Evolutionary conservation across 2,888 invertebrate species (phyloP).

Genomic region (Heliconius charithonia): DNA sequence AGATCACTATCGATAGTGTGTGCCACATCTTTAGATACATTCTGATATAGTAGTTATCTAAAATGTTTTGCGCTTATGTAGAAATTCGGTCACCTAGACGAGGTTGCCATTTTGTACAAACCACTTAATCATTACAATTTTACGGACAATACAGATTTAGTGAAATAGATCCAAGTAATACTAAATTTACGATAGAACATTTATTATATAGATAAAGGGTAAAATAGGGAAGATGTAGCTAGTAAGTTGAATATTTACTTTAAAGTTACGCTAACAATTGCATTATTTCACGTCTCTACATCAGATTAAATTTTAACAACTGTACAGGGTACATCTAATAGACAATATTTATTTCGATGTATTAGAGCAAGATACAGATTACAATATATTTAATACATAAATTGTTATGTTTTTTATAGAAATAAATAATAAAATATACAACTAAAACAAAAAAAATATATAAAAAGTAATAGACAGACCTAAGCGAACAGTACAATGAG

Average conservation of each 20-base stretch:
- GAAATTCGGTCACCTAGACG: constrained; percentile 83
- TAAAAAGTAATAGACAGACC: constrained; percentile 76
- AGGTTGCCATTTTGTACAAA: constrained; percentile 81
- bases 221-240: constrained; percentile 71
- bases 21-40: constrained; percentile 37
- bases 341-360: constrained; percentile 67
- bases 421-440: constrained; percentile 84
- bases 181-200: constrained; percentile 81
- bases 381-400: constrained; percentile 63
- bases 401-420: constrained; percentile 71
- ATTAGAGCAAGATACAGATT: constrained; percentile 59
- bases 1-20: neutral
- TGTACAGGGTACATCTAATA: constrained; percentile 63
- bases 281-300: constrained; percentile 62
- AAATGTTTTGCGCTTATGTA: constrained; percentile 66
- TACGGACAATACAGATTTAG: constrained; percentile 77
- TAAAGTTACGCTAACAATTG: constrained; percentile 71
- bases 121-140: constrained; percentile 72
- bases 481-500: constrained; percentile 80
- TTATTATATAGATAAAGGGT: constrained; percentile 77
- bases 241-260: constrained; percentile 73
- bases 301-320: constrained; percentile 49
- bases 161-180: constrained; percentile 76
- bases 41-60: constrained; percentile 32
- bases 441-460: constrained; percentile 74